Evolutionary conservation across 2,797 vertebrate species (phyloP), one percentile per base, ranked within the genome.

Genomic region (Gephyroberyx darwinii): DNA sequence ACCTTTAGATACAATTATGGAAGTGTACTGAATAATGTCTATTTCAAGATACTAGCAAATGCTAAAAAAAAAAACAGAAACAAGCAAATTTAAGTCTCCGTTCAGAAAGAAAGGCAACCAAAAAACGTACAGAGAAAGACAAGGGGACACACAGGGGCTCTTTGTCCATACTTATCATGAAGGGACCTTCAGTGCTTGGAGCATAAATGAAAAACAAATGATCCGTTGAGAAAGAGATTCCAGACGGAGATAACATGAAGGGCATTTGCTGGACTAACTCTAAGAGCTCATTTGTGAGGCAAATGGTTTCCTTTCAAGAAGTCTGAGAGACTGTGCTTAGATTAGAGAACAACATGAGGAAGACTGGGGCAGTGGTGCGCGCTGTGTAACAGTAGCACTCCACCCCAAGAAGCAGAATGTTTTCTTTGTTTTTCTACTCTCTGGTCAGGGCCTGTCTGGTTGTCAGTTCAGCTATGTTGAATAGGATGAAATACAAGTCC

Each of bases 171-270:
- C 70, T 79, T 67, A 81, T 88, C 74, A 82, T 86, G 84, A 83
- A 88, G 86, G 74, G 86, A 85, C 75, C 82, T 84, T 88, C 89
- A 90, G 86, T 74, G 80, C 88, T 86, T 31, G 64, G 75, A 83
- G 83, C 89, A 84, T 83, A 83, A 82, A 84, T 86, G 75, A 84
- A 88, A 91, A 90, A 91, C 90, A 90, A 91, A 91, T 77, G 88
- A 87, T 81, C 84, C 59, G 77, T 87, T 92, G 84, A 91, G 75
- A 80, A 78, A 57, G 65, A 90, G 87, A 92, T 91, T 88, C 88
- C 88, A 88, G 84, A 88, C 69, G 48, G 17, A n/a, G 88, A 90
- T 89, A 84, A 90, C 71, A 62, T 50, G 74, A 82, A 88, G 82
- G 82, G 55, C 89, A 84, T 88, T 86, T 39, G 79, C 76, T 86